Conservation (phyloP, 2,797 vertebrate genomes). For the Mastacembelus armatus region DNA sequence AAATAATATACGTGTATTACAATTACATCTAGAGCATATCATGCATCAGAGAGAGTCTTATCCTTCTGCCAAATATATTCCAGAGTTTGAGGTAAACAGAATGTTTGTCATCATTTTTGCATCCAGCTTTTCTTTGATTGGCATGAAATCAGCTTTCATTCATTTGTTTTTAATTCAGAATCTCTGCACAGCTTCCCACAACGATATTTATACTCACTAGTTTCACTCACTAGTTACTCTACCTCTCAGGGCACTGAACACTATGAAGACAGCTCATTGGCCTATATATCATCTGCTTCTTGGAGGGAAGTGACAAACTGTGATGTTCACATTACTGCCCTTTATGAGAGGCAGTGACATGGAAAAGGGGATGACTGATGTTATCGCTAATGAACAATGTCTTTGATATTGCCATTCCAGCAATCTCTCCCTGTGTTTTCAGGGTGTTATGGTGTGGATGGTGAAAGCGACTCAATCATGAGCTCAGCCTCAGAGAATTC, state of each 20-base stretch:
- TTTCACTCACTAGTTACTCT: not conserved
- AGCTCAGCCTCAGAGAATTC: constrained; percentile 99
- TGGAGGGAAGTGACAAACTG: not conserved
- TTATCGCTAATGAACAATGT: constrained; percentile 15
- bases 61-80: no score
- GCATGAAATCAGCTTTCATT: no score
- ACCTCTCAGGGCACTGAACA: not conserved
- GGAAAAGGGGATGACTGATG: constrained; percentile 14
- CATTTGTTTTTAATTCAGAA: no score
- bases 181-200: no score
- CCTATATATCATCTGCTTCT: not conserved
- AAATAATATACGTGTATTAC: no score
- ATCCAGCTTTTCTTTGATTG: no score
- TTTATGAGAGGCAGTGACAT: constrained; percentile 16
- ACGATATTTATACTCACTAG: not conserved
- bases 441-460: constrained; percentile 99
- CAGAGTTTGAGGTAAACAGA: no score
- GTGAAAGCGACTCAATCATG: constrained; percentile 99
- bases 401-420: not conserved
- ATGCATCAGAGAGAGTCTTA: no score
- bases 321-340: constrained; percentile 1
- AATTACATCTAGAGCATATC: no score
- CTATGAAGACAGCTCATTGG: not conserved
- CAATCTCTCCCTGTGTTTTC: constrained; percentile 36
- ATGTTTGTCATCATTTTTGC: no score